These are phyloP conservation scores for Falco columbarius DNA, from an alignment of 2,797 vertebrate genomes.

Conservation along the genomic window DNA sequence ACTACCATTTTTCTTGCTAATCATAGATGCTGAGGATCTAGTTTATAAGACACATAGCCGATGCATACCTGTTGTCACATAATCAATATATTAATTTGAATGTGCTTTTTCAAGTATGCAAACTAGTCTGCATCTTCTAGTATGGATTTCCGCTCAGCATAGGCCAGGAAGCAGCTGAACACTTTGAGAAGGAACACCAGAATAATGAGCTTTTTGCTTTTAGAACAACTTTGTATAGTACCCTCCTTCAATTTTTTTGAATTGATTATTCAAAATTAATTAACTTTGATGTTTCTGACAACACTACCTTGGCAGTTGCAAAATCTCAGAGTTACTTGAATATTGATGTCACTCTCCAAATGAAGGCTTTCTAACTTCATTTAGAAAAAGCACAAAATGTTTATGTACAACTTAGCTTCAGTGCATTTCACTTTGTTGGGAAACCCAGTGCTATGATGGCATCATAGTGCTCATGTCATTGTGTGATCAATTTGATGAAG, in stretches of 20 bases:
- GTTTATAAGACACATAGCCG: not conserved
- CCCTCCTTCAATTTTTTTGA: not conserved
- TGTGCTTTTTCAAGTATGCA: not conserved
- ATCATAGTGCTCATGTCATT: not conserved
- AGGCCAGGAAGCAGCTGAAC: not conserved
- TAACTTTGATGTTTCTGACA: constrained; percentile 2
- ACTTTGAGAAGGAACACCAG: constrained; percentile 23
- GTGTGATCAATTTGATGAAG: not conserved
- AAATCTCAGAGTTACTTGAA: not conserved
- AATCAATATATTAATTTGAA: not conserved
- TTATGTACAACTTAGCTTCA: not conserved
- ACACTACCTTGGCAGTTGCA: not conserved
- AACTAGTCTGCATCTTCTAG: not conserved
- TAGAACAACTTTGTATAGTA: constrained; percentile 7
- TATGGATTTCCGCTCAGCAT: not conserved
- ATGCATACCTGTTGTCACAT: not conserved
- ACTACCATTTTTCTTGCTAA: not conserved
- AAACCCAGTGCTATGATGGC: not conserved
- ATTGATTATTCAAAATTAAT: no score
- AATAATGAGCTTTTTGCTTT: constrained; percentile 12
- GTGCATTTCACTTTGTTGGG: not conserved
- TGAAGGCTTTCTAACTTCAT: not conserved
- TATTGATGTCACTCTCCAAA: not conserved
- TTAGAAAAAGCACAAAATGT: not conserved
- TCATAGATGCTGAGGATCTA: not conserved